Evolutionary conservation across 2,797 vertebrate genomes (phyloP).

Genomic region (Dallia pectoralis): DNA sequence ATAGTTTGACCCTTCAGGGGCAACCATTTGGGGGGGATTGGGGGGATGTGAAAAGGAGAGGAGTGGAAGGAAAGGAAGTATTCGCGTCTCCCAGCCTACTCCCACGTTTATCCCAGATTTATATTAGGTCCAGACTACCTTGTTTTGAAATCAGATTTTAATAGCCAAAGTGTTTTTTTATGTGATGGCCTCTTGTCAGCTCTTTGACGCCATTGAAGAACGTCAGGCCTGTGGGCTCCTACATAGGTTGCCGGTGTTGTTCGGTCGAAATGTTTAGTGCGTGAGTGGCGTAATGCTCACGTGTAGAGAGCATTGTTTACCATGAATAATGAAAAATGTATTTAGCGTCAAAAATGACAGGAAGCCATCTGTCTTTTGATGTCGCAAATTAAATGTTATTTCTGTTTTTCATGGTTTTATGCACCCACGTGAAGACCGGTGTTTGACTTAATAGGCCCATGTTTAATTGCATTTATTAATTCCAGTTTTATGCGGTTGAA

Average conservation of each 20-base stretch:
- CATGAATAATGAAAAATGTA: slow-evolving; percentile 60
- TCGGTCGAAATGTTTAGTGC: slow-evolving; percentile 24
- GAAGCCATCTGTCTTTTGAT: slow-evolving; percentile 63
- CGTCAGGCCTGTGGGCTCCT: neutral
- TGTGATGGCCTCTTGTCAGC: slow-evolving; percentile 40
- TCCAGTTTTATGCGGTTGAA: neutral
- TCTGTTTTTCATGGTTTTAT: slow-evolving; percentile 46
- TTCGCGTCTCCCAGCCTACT: slow-evolving; percentile 30
- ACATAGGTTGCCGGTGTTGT: neutral
- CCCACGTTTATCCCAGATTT: slow-evolving; percentile 29
- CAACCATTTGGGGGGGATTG: slow-evolving; percentile 22
- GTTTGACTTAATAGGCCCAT: neutral
- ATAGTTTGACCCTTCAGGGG: slow-evolving; percentile 57
- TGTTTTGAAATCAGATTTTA: slow-evolving; percentile 10
- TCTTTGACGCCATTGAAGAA: slow-evolving; percentile 9
- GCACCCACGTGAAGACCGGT: no score
- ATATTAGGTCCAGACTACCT: neutral
- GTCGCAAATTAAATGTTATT: slow-evolving; percentile 60
- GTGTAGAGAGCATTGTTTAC: slow-evolving; percentile 67
- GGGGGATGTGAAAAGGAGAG: slow-evolving; percentile 24
- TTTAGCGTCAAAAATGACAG: slow-evolving; percentile 63
- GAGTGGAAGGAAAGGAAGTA: slow-evolving; percentile 56
- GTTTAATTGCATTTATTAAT: neutral
- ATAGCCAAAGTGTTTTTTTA: slow-evolving; percentile 1
- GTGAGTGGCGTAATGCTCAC: slow-evolving; percentile 63